Evolutionary conservation across 1,140 invertebrate species (phyloP), one percentile per base, ranked within the genome.

Genomic region (Ips nitidus): DNA sequence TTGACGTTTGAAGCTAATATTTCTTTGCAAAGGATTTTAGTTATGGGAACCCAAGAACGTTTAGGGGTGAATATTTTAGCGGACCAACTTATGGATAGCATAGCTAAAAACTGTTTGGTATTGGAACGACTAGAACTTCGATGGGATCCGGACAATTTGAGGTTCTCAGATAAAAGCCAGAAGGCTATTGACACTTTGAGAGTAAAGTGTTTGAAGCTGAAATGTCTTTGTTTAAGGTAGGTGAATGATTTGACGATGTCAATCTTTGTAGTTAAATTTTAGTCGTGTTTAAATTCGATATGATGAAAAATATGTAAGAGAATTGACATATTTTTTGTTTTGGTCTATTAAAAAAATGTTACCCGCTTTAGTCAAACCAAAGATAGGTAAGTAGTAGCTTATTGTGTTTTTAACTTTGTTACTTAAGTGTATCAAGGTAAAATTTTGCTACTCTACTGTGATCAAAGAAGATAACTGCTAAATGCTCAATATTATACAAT

Each of bases 151-250:
- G 96, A 98, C 73, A 99, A 98, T 76, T 86, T 99, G 3, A 86
- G 98, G 56, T 99, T 98, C 82, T 98, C 96, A 40, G 98, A 99
- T 81, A 99, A 99, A 82, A 98, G 96, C 79, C 97, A 98, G 80
- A 99, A 99, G 81, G 93, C 93, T 1, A 94, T 96, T 71, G 94
- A 97, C 80, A 91, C 94, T 43, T 81, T 96, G 52, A 86, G 94
- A 45, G 93, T 97, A 0, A 94, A 94, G 73, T 95, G 94, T 75
- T 82, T 95, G 0, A 93, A 94, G 79, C 82, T 97, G 8, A 88
- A 87, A 53, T 95, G 92, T 78, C 84, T 95, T 50, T 89, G 91
- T 3, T 83, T 96, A 39, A 93, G 91, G 93, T 94, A 81, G 22
- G 22, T 22, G 22, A 22, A 22, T 22, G 22, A 22, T 22, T 22